Base-by-base conservation (phyloP, 2,113 vertebrate species). In the Salminus brasiliensis region DNA sequence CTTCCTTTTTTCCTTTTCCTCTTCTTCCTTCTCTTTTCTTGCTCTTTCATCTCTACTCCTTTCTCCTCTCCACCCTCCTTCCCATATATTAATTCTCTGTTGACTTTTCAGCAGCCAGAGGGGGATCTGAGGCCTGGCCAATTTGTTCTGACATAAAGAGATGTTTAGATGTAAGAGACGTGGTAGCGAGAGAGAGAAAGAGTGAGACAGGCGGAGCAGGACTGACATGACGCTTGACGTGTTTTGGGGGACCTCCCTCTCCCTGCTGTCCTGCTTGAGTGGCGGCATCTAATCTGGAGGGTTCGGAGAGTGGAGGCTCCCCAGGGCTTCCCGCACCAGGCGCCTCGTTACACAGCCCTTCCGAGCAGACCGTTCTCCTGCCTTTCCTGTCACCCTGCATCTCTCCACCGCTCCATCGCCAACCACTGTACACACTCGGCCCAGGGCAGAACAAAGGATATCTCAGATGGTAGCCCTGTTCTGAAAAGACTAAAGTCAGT, bases 281-380 rank as follows among this genome's bases (percentile, higher is more conserved):
- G 91, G 89, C 89, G 90, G 90, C 88, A 88, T 96, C 93, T 95
- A 91, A 94, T 95, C 94, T 94, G 92, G 86, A 84, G 85, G 87
- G 88, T 85, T 66, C 72, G 93, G 93, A 88, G 85, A 91, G 91
- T 87, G 82, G 84, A 84, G 82, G 83, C 85, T 95, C 94, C 95
- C 93, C 80, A 83, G 91, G 92, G 94, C 90, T 92, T 88, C 30
- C 23, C 71, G 81, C 90, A 87, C 93, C 94, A 91, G 89, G 83
- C 88, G 92, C 94, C 95, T 95, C 92, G 93, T 96, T 95, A 94
- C 91, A 92, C 18, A 87, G 92, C 90, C 88, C 83, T 7, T 81
- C 79, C 27, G 72, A 84, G 83, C 53, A 70, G 78, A 74, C 67
- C 66, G 59, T 41, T 71, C 77, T 83, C 52, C 65, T 69, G 47